Base-by-base conservation (phyloP, 2,888 invertebrate species). In the Lasioglossum vierecki region DNA sequence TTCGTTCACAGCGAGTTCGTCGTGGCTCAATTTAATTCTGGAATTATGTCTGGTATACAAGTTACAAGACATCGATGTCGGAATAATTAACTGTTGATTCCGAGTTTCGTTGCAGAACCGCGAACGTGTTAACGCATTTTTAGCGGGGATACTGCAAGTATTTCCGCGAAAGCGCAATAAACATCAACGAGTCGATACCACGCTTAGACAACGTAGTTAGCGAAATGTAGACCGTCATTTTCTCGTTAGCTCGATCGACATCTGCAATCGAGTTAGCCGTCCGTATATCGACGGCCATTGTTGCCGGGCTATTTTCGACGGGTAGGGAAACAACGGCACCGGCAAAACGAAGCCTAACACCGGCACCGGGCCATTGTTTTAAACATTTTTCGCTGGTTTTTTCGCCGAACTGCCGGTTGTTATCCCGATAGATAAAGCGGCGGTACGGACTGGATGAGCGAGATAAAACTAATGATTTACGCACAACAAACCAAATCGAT, bases 401-500 rank as follows among this genome's bases (percentile, higher is more conserved):
- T 92, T 89, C 91, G 91, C 91, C 92, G 92, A 92, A 92, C 91
- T 92, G 91, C 85, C 92, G 92, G 92, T 92, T 93, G 92, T 92
- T 94, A 93, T 92, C 83, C 88, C 92, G 91, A 92, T 91, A 93
- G 94, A 94, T 94, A 94, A 93, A 94, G 90, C 92, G 92, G 91
- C 92, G 93, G 92, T 92, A 92, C 92, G 92, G 90, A 93, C 92
- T 93, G 93, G 92, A 93, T 94, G 93, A 93, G 92, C 90, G 92
- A 92, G 94, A 94, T 94, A 94, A 94, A 94, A 92, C 93, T 93
- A 93, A 94, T 94, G 94, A 94, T 94, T 94, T 94, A 94, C 93
- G 92, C 87, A 90, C 89, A 85, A 84, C 88, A 83, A 74, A 53
- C 82, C 76, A 60, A 68, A 80, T 71, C 84, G 63, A 66, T 78